Percentiles rank a stretch among this genome's conserved stretches.
Conservation (phyloP, 1,140 invertebrate species). For the Euborellia annulipes region DNA sequence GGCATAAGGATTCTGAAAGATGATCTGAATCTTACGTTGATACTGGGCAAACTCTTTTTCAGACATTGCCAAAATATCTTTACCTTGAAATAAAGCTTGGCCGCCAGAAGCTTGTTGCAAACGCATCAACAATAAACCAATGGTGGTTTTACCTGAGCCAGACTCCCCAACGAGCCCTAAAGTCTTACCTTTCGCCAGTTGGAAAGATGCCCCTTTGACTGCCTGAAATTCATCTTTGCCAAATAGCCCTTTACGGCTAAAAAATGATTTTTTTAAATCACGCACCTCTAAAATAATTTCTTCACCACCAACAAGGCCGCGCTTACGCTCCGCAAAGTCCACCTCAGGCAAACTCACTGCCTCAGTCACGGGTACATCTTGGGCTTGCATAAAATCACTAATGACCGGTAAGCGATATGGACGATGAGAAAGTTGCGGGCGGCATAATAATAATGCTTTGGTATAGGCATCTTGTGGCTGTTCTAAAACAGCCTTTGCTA, state of each 20-base stretch:
- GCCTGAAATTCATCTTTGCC: no score
- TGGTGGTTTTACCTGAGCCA: neutral
- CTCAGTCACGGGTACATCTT: no score
- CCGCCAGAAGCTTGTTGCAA: neutral
- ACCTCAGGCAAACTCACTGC: no score
- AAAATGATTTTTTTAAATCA: no score
- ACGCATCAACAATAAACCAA: neutral
- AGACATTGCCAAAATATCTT: neutral
- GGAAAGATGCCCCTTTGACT: neutral
- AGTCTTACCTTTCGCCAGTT: neutral
- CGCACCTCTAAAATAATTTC: no score
- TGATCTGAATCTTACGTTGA: neutral
- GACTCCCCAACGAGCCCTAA: neutral
- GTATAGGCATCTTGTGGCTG: neutral
- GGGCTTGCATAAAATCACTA: no score
- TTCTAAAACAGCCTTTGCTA: neutral
- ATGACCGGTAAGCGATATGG: no score
- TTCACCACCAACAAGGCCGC: no score
- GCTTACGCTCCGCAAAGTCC: no score
- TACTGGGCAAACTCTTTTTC: neutral
- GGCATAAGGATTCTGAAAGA: neutral
- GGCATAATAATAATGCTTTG: neutral
- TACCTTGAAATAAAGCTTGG: neutral
- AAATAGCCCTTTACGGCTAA: no score
- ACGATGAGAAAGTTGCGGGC: no score